These are phyloP conservation scores for Nansenia antarctica DNA, from an alignment of 2,113 vertebrate genomes.

Conservation along the genomic window DNA sequence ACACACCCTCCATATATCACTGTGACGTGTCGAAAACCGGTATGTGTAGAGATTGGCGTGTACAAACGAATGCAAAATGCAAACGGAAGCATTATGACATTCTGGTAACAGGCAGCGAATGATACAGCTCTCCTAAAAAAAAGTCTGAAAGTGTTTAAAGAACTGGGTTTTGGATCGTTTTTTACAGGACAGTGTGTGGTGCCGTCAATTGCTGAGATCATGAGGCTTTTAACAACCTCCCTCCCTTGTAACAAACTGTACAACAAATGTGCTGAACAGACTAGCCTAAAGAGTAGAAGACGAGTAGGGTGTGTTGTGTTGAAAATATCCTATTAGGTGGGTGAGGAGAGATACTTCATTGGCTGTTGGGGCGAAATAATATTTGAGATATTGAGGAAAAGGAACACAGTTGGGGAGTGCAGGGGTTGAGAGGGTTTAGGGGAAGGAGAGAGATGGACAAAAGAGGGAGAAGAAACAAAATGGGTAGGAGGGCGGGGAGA, in stretches of 20 bases:
- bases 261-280: conserved; percentile 35
- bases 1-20: conserved; percentile 39
- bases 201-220: conserved; percentile 25
- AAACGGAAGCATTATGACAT: conserved; percentile 11
- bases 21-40: conserved; percentile 56
- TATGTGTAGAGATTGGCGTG: conserved; percentile 50
- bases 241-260: conserved; percentile 40
- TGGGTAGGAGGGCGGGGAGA: conserved; percentile 9
- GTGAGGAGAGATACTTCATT: conserved; percentile 42
- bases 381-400: conserved; percentile 49
- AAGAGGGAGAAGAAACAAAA: conserved; percentile 60
- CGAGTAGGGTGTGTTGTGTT: conserved; percentile 39
- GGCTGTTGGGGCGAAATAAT: too few species aligned
- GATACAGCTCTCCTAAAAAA: conserved; percentile 13
- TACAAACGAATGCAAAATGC: conserved; percentile 72
- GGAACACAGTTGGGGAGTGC: conserved; percentile 53
- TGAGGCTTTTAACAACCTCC: conserved; percentile 36
- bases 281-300: conserved; percentile 30
- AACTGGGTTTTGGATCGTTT: conserved; percentile 40
- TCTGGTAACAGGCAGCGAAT: conserved; percentile 32
- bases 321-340: not conserved
- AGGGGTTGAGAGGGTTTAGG: conserved; percentile 63
- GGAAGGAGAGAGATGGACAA: conserved; percentile 64
- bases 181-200: conserved; percentile 17
- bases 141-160: conserved; percentile 18